Evolutionary conservation across 2,888 invertebrate species (phyloP), one percentile per base, ranked within the genome.

Genomic region (Drosophila yooni): DNA sequence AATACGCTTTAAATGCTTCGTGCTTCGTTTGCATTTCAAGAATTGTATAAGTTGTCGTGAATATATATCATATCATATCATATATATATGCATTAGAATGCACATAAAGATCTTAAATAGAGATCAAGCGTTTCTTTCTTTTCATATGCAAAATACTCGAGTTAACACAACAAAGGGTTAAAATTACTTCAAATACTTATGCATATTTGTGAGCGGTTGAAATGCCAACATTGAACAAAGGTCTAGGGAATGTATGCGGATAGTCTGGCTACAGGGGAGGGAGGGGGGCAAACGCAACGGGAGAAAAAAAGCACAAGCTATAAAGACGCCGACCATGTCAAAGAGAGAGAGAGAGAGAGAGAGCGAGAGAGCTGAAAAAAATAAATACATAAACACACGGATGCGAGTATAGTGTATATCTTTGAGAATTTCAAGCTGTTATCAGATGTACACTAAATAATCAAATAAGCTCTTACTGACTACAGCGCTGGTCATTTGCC

Each of bases 391-490:
- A 46, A 48, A 34, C 27, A 65, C 43, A 31, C n/a, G 34, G 31
- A 18, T 36, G 56, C 29, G 34, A 51, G 40, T 25, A 52, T 36
- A 15, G 11, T 46, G 38, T 18, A 58, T 50, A 79, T 57, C 48
- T 57, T 58, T 25, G 29, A 57, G 52, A 40, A 57, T 66, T 60
- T 46, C 34, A n/a, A 53, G 40, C 53, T 52, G 56, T 77, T 79
- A 75, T 70, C 76, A 58, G 63, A 80, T 61, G 11, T 27, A 76
- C 52, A 67, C 51, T 43, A 70, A 70, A 46, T 52, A 80, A 57
- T 66, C 59, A 74, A 69, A 59, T 40, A 48, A 58, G 25, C 52
- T 50, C 36, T 59, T 43, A 29, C n/a, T n/a, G 27, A 18, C 27
- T 51, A 75, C 70, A 76, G 29, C n/a, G 27, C 66, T 33, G n/a